phyloP scores from a whole-genome alignment of 1,140 invertebrate genomes.

The Euura saliciscinereae region DNA sequence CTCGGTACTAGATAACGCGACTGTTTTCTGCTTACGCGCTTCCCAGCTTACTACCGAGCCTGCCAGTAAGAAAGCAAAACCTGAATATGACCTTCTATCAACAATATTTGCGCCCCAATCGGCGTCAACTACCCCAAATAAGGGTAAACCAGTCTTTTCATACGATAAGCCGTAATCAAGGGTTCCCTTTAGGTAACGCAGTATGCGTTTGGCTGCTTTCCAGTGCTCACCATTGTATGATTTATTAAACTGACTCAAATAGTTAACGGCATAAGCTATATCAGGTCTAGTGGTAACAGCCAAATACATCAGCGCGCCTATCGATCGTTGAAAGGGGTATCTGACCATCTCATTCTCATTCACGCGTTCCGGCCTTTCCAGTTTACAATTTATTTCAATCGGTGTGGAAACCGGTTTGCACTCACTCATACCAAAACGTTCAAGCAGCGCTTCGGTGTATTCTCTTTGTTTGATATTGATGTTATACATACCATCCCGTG shows the following conservation, averaged over 20 bases:
- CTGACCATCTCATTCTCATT: constrained; percentile 15
- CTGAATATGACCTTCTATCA: constrained; percentile 30
- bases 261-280: constrained; percentile 36
- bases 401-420: constrained; percentile 10
- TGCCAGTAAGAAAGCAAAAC: constrained; percentile 23
- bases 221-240: constrained; percentile 21
- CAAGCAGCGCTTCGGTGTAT: neutral
- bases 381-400: constrained; percentile 3
- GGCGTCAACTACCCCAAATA: constrained; percentile 36
- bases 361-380: constrained; percentile 10
- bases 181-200: constrained; percentile 30
- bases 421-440: constrained; percentile 15
- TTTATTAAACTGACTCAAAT: constrained; percentile 29
- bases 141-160: constrained; percentile 22
- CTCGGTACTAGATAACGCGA: constrained; percentile 44
- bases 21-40: constrained; percentile 9
- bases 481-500: neutral
- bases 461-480: constrained; percentile 1
- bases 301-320: constrained; percentile 42
- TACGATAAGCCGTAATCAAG: constrained; percentile 19
- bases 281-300: constrained; percentile 38
- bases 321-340: constrained; percentile 36
- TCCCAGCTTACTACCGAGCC: neutral
- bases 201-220: constrained; percentile 22
- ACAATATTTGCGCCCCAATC: constrained; percentile 34